These are phyloP conservation scores for Amphipoea oculea DNA, from an alignment of 2,888 invertebrate species.

Conservation along the genomic window DNA sequence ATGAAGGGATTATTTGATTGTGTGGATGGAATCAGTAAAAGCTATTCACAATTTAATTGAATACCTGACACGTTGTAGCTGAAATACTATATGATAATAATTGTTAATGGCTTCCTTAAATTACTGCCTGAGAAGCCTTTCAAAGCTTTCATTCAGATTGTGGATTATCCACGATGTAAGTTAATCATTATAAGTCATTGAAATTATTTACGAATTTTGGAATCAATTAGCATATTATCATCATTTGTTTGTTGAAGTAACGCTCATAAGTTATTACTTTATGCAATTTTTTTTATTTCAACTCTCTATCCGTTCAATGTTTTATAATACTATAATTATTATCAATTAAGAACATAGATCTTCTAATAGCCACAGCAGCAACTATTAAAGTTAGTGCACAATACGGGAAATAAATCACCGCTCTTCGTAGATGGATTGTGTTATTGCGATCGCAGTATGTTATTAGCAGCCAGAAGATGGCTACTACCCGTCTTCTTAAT, in stretches of 20 bases:
- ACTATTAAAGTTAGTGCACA: not conserved
- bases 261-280: not conserved
- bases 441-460: conserved; percentile 36
- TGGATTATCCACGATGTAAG: not conserved
- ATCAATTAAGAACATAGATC: not conserved
- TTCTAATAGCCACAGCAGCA: not conserved
- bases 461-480: conserved; percentile 21
- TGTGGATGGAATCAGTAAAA: conserved; percentile 15
- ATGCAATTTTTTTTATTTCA: not conserved
- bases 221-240: no score
- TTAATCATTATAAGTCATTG: not conserved
- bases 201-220: not conserved
- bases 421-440: conserved; percentile 2
- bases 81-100: conserved; percentile 20
- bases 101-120: conserved; percentile 15
- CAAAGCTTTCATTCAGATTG: not conserved
- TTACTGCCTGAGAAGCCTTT: conserved; percentile 8
- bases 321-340: no score
- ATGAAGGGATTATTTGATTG: conserved; percentile 20
- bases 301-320: no score
- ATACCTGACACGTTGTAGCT: conserved; percentile 3
- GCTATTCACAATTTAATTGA: conserved; percentile 13
- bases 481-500: conserved; percentile 35
- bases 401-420: conserved; percentile 18
- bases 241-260: not conserved